phyloP scores from a whole-genome alignment of 2,113 vertebrate genomes.

The Collichthys lucidus region DNA sequence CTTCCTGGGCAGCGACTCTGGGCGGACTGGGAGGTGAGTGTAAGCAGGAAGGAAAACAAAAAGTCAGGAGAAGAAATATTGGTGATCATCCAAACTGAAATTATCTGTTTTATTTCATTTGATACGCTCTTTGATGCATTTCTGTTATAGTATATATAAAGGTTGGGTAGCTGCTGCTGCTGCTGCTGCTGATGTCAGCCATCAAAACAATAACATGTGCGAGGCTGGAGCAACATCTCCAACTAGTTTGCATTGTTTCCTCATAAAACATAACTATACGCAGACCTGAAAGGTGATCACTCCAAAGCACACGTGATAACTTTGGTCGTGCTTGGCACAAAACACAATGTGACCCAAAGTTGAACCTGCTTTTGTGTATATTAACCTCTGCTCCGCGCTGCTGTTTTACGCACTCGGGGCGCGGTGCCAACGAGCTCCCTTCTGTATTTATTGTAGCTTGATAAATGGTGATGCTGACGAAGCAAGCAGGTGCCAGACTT shows the following conservation, averaged over 20 bases:
- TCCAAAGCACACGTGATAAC: not conserved
- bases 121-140: not conserved
- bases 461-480: slow-evolving; percentile 65
- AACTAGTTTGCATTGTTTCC: slow-evolving; percentile 18
- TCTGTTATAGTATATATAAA: not conserved
- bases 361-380: not conserved
- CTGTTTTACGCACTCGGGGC: slow-evolving; percentile 47
- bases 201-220: slow-evolving; percentile 26
- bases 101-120: not conserved
- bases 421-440: slow-evolving; percentile 47
- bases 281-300: not conserved
- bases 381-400: not conserved
- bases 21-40: slow-evolving; percentile 59
- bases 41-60: not conserved
- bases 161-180: not conserved
- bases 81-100: not conserved
- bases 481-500: slow-evolving; percentile 72
- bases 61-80: not conserved
- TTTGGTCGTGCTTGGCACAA: not conserved
- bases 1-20: slow-evolving; percentile 65
- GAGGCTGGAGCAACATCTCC: not conserved
- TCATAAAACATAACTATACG: not conserved
- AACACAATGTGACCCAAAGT: not conserved
- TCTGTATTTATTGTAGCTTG: slow-evolving; percentile 48
- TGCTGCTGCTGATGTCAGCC: not conserved